Percentiles rank a stretch among this genome's conserved stretches.
Evolutionary conservation across 2,113 vertebrate genomes (phyloP).

Genomic region (Pollachius pollachius): DNA sequence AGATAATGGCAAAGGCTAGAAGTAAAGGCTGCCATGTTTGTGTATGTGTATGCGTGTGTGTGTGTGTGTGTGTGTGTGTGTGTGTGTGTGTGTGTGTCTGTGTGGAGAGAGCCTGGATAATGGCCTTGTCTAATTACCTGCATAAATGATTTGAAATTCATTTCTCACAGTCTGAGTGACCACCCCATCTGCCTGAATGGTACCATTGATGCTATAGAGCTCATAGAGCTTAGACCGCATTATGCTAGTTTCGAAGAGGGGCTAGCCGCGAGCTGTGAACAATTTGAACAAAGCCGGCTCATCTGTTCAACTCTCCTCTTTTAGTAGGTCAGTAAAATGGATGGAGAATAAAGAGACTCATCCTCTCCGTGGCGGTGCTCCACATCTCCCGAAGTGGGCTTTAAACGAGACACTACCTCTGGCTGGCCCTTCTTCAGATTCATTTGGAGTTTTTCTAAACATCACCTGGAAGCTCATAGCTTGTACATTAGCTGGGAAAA

Average conservation of each 20-base stretch:
- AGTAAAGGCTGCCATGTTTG: constrained; percentile 32
- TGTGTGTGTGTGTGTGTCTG: constrained; percentile 10
- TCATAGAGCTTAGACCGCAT: constrained; percentile 64
- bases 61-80: background rate
- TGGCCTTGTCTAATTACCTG: constrained; percentile 64
- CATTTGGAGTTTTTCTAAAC: background rate
- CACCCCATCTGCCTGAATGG: constrained; percentile 38
- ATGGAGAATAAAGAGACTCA: constrained; percentile 56
- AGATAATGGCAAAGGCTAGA: constrained; percentile 37
- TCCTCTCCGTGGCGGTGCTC: constrained; percentile 23
- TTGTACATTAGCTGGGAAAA: constrained; percentile 11
- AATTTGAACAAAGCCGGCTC: constrained; percentile 74
- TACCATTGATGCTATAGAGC: constrained; percentile 43
- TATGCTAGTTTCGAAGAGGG: constrained; percentile 65
- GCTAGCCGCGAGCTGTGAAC: constrained; percentile 68
- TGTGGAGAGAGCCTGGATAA: constrained; percentile 28
- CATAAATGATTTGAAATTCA: constrained; percentile 54
- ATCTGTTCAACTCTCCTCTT: constrained; percentile 71
- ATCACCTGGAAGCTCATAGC: constrained; percentile 7
- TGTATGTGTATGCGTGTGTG: constrained; percentile 8
- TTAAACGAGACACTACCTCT: constrained; percentile 12
- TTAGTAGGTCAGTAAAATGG: constrained; percentile 74
- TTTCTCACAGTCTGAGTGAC: constrained; percentile 56
- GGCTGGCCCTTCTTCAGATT: background rate
- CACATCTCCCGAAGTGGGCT: constrained; percentile 21